Percentiles rank a stretch among this genome's conserved stretches.
Evolutionary conservation across 2,797 vertebrate genomes (phyloP).

Genomic region (Alauda arvensis): DNA sequence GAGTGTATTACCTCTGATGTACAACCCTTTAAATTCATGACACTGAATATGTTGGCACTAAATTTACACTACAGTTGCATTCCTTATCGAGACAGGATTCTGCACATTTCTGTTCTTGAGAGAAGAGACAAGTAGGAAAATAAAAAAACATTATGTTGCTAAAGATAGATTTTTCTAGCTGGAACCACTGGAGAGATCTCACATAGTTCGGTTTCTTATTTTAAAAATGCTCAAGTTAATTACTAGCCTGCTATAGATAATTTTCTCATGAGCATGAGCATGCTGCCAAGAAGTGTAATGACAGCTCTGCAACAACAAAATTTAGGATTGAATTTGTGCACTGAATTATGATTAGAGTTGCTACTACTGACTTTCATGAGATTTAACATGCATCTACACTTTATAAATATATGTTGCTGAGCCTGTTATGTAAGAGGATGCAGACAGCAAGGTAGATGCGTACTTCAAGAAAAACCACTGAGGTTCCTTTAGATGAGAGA

Average conservation of each 20-base stretch:
- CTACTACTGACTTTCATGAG: constrained; percentile 10
- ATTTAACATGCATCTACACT: background rate
- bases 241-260: background rate
- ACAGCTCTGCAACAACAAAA: background rate
- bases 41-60: background rate
- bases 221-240: background rate
- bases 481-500: background rate
- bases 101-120: background rate
- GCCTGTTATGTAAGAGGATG: background rate
- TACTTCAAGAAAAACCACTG: background rate
- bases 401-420: background rate
- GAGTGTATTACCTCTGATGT: background rate
- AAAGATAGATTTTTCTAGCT: background rate
- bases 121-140: background rate
- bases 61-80: background rate
- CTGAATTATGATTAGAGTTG: constrained; percentile 18
- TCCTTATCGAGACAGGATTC: background rate
- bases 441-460: background rate
- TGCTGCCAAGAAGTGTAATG: background rate
- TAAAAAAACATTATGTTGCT: background rate
- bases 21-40: background rate
- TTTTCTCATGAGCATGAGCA: background rate
- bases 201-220: background rate
- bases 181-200: background rate
- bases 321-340: constrained; percentile 4